These are phyloP conservation scores for Cataglyphis altisquamis DNA, from an alignment of 2,888 invertebrate genomes.

Conservation along the genomic window DNA sequence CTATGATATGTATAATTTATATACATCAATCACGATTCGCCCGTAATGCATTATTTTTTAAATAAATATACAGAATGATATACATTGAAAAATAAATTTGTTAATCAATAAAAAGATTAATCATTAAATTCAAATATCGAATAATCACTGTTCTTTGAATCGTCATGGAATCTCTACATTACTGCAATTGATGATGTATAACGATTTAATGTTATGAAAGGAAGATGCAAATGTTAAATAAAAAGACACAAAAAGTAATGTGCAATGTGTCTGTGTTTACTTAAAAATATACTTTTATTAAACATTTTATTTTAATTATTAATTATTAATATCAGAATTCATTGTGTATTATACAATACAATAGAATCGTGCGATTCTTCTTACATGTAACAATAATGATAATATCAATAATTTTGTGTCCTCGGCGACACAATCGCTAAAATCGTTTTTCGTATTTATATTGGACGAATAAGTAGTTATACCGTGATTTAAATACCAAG, in stretches of 20 bases:
- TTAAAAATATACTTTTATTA: conserved; percentile 73
- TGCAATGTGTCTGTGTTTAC: conserved; percentile 59
- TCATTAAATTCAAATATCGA: neutral
- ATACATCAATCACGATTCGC: neutral
- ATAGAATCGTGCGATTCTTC: neutral
- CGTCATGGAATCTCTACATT: neutral
- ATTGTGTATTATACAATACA: conserved; percentile 28
- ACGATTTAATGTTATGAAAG: neutral
- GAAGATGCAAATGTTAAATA: neutral
- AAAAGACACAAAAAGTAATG: neutral
- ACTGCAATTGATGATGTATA: neutral
- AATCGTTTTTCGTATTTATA: neutral
- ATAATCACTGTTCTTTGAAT: neutral
- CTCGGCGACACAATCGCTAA: neutral
- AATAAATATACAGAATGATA: neutral
- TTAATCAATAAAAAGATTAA: neutral
- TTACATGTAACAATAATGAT: conserved; percentile 4
- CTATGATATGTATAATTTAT: neutral
- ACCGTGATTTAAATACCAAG: neutral
- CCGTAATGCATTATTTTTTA: neutral
- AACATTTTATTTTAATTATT: conserved; percentile 50
- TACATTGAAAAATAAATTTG: neutral
- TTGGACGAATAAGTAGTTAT: neutral
- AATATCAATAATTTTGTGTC: conserved; percentile 36
- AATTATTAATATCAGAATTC: conserved; percentile 19